Percentiles rank a stretch among this genome's conserved stretches.
phyloP scores from a whole-genome alignment of 2,797 vertebrate genomes.

The Austrolebias charrua region DNA sequence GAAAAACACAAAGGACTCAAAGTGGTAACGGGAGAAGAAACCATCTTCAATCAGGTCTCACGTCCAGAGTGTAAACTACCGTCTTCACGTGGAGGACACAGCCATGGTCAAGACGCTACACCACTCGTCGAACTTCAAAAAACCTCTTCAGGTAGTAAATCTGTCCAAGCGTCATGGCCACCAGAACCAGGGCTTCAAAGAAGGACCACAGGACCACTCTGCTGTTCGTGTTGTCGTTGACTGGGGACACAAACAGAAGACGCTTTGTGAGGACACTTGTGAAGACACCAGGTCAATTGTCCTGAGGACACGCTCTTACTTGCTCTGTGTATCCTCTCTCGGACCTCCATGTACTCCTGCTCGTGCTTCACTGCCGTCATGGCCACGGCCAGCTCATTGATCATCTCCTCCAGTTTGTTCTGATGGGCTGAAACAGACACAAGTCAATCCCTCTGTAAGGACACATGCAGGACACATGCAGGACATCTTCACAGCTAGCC shows the following conservation, averaged over 20 bases:
- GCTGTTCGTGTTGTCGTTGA: conserved; percentile 99
- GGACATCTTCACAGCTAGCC: conserved; percentile 5
- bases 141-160: conserved; percentile 99
- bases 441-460: not conserved
- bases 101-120: conserved; percentile 76
- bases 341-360: conserved; percentile 99
- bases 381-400: conserved; percentile 95
- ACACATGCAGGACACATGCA: conserved; percentile 7
- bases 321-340: conserved; percentile 98
- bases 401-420: conserved; percentile 99
- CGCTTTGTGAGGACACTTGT: not conserved
- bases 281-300: not conserved
- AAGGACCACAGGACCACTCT: conserved; percentile 99
- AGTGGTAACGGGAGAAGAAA: conserved; percentile 50
- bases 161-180: conserved; percentile 99
- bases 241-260: conserved; percentile 66
- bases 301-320: conserved; percentile 68
- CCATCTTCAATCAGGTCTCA: conserved; percentile 51
- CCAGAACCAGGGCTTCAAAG: conserved; percentile 97
- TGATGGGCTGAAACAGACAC: conserved; percentile 86
- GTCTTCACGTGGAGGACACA: conserved; percentile 64
- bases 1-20: conserved; percentile 48
- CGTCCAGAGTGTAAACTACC: conserved; percentile 63
- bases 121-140: conserved; percentile 98
- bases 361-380: conserved; percentile 99